phyloP scores from a whole-genome alignment of 2,113 vertebrate species.

The Lipophrys pholis region DNA sequence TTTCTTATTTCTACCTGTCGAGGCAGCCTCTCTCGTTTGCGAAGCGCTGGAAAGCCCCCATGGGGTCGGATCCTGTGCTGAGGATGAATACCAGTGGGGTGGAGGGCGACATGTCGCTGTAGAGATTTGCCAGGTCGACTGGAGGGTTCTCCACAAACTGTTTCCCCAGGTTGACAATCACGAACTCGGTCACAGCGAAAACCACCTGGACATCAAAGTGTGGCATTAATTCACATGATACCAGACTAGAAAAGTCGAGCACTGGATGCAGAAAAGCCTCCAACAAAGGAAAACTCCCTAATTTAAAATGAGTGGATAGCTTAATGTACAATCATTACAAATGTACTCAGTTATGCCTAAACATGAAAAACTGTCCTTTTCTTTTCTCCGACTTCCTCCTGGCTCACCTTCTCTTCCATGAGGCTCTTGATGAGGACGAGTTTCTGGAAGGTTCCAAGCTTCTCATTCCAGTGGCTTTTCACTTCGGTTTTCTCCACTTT shows the following conservation, averaged over 20 bases:
- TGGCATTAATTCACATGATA: no score
- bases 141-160: slow-evolving; percentile 87
- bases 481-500: slow-evolving; percentile 25
- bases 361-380: not conserved
- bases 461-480: slow-evolving; percentile 68
- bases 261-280: not conserved
- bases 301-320: not conserved
- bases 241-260: not conserved
- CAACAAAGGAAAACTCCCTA: no score
- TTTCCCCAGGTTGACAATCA: slow-evolving; percentile 84
- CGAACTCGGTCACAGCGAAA: slow-evolving; percentile 86
- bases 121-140: slow-evolving; percentile 85
- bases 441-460: slow-evolving; percentile 84
- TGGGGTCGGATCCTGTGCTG: slow-evolving; percentile 88
- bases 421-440: slow-evolving; percentile 85
- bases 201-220: slow-evolving; percentile 75
- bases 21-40: slow-evolving; percentile 84
- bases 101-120: slow-evolving; percentile 83
- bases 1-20: slow-evolving; percentile 80
- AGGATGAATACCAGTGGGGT: slow-evolving; percentile 87
- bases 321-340: not conserved
- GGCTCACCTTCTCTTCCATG: slow-evolving; percentile 85
- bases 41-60: slow-evolving; percentile 89
- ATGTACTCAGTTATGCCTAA: not conserved
- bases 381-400: not conserved